These are phyloP conservation scores for Nomada goodeniana DNA, from an alignment of 2,888 invertebrate species.

Conservation along the genomic window DNA sequence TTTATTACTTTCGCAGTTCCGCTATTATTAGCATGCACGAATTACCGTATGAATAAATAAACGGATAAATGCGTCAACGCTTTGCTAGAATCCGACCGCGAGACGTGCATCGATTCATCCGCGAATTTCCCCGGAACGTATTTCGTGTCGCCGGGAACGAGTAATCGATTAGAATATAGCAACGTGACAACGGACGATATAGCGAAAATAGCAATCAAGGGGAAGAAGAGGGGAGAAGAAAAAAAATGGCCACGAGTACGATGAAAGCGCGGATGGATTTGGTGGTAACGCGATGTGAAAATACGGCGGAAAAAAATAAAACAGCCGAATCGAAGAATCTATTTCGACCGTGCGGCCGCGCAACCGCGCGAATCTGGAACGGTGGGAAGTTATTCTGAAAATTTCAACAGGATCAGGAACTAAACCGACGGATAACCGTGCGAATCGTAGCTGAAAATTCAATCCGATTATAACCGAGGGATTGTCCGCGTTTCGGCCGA, in stretches of 20 bases:
- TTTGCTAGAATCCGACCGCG: not conserved
- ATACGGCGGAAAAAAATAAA: slow-evolving; percentile 1
- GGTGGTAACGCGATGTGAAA: slow-evolving; percentile 5
- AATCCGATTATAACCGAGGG: slow-evolving; percentile 33
- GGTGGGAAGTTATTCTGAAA: slow-evolving; percentile 17
- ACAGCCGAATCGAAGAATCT: not conserved
- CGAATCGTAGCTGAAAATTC: slow-evolving; percentile 26
- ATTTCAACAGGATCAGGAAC: slow-evolving; percentile 22
- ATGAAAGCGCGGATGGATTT: slow-evolving; percentile 10
- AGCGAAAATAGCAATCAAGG: not conserved
- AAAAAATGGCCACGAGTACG: not conserved
- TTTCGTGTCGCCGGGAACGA: not conserved
- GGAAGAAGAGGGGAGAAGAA: not conserved
- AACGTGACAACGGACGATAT: not conserved
- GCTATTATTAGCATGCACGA: too few species aligned
- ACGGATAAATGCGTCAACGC: too few species aligned
- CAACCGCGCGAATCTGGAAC: not conserved
- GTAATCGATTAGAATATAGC: slow-evolving; percentile 6
- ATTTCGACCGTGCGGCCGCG: slow-evolving; percentile 9
- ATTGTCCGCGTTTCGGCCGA: not conserved
- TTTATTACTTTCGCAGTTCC: too few species aligned
- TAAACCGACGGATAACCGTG: slow-evolving; percentile 14
- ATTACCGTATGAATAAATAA: too few species aligned
- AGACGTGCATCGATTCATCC: not conserved
- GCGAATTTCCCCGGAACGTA: not conserved